Base-by-base conservation (phyloP, 1,140 invertebrate species). In the Orchestia grillus region DNA sequence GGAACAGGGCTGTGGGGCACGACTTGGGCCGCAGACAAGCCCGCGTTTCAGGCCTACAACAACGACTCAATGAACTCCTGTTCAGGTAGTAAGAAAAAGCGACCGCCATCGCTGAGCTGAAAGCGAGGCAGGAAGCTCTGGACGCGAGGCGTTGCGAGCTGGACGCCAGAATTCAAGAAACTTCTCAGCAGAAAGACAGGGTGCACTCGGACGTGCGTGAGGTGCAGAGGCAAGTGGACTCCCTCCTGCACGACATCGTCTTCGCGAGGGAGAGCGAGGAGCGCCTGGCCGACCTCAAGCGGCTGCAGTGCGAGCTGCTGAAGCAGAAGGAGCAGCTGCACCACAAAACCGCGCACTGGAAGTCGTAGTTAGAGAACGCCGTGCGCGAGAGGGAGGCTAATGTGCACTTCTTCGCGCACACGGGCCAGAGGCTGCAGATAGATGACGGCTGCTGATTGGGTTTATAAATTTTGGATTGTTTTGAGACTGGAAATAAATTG, bases 391-490 rank as follows among this genome's bases (percentile, higher is more conserved):
- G 92, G 40, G 92, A 94, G 36, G 92, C 92, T 6, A 94, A 94
- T 40, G 92, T 94, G 36, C 92, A 94, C 44, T 94, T 94, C 40
- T 94, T 94, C 44, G 92, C 92, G 11, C 92, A 94, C 40, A 44
- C 92, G 6, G 92, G 88, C 88, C 41, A 90, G 88, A 90, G 88
- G 41, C 28, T 90, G 88, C 88, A 90, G 36, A 77, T 77, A 77
- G 62, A 77, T 28, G 62, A 77, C 62, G 62, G 62, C 3, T 77
- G 62, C 36, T 77, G 62, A 77, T 77, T 77, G 11, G 62, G 1
- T 15, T 77, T 36, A 19, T 77, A 3, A 77, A 77, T 77, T 3
- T 77, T 15, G 28, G 62, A 36, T 77, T 77, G 36, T 77, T 77
- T 8, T 77, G 1, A 23, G 3, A 36, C 62, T 77, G 62, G 36